Evolutionary conservation across 2,888 invertebrate genomes (phyloP).

Genomic region (Rosalia funebris): DNA sequence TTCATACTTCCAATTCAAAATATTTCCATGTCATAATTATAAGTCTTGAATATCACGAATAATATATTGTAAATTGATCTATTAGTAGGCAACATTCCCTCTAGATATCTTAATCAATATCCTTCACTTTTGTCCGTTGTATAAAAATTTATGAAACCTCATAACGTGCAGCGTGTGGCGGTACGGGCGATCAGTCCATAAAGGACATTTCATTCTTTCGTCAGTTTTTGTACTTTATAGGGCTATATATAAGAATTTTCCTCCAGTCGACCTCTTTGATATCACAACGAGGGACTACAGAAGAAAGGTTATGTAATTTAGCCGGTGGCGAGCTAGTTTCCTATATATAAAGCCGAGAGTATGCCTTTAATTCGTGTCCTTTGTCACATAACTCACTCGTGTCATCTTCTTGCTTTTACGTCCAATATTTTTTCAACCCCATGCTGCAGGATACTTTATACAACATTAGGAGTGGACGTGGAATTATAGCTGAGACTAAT

Average conservation of each 20-base stretch:
- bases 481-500: neutral
- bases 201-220: neutral
- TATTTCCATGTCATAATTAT: too few relatives aligned
- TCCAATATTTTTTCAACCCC: slow-evolving; percentile 4
- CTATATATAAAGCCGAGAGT: slow-evolving; percentile 4
- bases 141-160: too few relatives aligned
- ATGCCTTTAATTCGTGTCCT: slow-evolving; percentile 11
- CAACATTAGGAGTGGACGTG: neutral
- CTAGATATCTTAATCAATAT: too few relatives aligned
- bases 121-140: too few relatives aligned
- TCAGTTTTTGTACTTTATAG: slow-evolving; percentile 9
- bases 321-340: slow-evolving; percentile 5
- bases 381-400: slow-evolving; percentile 13
- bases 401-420: slow-evolving; percentile 9
- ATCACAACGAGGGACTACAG: slow-evolving; percentile 4
- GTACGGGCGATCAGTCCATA: neutral
- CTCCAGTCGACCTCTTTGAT: slow-evolving; percentile 7
- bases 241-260: slow-evolving; percentile 11
- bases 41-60: too few relatives aligned
- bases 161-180: too few relatives aligned
- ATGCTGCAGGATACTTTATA: neutral
- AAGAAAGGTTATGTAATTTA: slow-evolving; percentile 21
- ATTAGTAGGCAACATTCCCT: too few relatives aligned
- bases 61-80: too few relatives aligned
- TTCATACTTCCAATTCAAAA: too few relatives aligned